A percentile compares a stretch with the other conserved stretches of the same genome.
phyloP scores from a whole-genome alignment of 2,888 invertebrate genomes.

The Polydrusus pterygomalis region DNA sequence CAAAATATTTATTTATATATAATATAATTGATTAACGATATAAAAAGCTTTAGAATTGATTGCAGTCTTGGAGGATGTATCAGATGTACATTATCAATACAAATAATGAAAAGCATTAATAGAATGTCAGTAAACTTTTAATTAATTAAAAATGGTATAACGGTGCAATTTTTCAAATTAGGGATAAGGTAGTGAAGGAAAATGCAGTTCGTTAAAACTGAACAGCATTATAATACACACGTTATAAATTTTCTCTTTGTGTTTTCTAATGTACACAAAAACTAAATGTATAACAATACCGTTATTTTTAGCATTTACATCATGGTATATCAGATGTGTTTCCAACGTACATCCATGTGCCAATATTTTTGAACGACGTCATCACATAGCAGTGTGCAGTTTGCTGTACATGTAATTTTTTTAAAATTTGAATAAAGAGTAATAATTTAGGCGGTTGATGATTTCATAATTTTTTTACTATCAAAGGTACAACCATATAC shows the following conservation, averaged over 20 bases:
- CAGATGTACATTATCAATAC: too few species aligned
- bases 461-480: background rate
- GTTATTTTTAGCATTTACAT: constrained; percentile 48
- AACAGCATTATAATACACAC: background rate
- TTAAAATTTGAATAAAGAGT: constrained; percentile 2
- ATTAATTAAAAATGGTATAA: too few species aligned
- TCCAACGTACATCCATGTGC: constrained; percentile 24
- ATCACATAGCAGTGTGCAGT: constrained; percentile 36
- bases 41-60: too few species aligned
- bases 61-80: too few species aligned
- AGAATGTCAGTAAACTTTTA: too few species aligned
- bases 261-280: constrained; percentile 40
- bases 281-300: constrained; percentile 29
- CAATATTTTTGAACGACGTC: constrained; percentile 35
- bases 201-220: background rate
- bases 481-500: too few species aligned
- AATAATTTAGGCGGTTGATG: constrained; percentile 14
- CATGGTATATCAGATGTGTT: constrained; percentile 37
- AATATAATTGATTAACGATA: too few species aligned
- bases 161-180: too few species aligned
- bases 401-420: constrained; percentile 23
- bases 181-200: too few species aligned
- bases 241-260: constrained; percentile 29
- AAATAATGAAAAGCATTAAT: too few species aligned
- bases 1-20: too few species aligned